A percentile compares a stretch with the other conserved stretches of the same genome.
Evolutionary conservation across 2,113 vertebrate species (phyloP).

Genomic region (Heptranchias perlo): DNA sequence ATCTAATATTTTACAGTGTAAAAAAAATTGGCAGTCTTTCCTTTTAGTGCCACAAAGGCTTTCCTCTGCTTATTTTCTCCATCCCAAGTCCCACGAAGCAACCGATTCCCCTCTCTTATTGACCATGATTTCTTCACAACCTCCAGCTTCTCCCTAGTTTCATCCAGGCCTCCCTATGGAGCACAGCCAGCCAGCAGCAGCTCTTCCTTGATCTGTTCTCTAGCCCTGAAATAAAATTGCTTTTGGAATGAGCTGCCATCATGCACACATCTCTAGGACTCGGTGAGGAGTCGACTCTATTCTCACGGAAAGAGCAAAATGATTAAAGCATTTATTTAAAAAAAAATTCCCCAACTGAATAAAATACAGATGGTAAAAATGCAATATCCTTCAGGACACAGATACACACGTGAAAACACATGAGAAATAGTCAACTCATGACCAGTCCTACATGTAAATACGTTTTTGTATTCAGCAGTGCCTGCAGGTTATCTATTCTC

Average conservation of each 20-base stretch:
- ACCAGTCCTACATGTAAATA: constrained; percentile 16
- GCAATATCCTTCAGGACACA: constrained; percentile 22
- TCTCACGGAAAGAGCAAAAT: neutral
- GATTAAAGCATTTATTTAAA: constrained; percentile 21
- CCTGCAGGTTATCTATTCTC: constrained; percentile 22
- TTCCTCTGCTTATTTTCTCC: neutral
- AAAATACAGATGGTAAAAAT: constrained; percentile 24
- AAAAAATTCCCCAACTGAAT: constrained; percentile 30
- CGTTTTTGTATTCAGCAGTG: constrained; percentile 19
- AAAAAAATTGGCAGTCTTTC: neutral
- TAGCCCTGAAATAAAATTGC: constrained; percentile 33
- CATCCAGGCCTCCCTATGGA: constrained; percentile 28
- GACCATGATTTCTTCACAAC: constrained; percentile 32
- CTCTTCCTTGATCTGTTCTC: constrained; percentile 33
- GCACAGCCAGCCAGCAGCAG: constrained; percentile 20
- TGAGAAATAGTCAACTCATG: neutral
- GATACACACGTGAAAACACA: neutral
- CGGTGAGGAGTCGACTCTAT: constrained; percentile 1
- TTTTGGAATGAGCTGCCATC: constrained; percentile 28
- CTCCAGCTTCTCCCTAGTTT: constrained; percentile 12
- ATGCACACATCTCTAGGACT: neutral
- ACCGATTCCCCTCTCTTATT: neutral
- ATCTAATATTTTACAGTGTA: neutral
- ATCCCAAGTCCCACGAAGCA: neutral
- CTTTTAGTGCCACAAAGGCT: no score